Conservation (phyloP, 2,888 invertebrate species). For the Andricus curvator region DNA sequence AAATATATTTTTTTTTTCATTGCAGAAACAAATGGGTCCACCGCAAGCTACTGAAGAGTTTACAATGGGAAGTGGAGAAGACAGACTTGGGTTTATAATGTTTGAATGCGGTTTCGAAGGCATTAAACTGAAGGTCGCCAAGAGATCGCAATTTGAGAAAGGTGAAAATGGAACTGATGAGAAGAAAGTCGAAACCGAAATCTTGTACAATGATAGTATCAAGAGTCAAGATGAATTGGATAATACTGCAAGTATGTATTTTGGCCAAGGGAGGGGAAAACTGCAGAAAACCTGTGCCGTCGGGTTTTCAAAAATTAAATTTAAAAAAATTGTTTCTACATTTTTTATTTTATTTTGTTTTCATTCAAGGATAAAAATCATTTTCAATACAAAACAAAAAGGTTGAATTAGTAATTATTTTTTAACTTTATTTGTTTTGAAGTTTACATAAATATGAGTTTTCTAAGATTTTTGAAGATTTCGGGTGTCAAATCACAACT, state of each 20-base stretch:
- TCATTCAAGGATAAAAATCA: too few species aligned
- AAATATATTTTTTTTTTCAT: constrained; percentile 43
- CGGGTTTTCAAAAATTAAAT: too few species aligned
- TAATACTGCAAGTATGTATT: constrained; percentile 61
- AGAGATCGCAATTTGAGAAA: constrained; percentile 89
- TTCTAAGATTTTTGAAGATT: too few species aligned
- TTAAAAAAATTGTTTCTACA: too few species aligned
- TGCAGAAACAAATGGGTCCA: constrained; percentile 68
- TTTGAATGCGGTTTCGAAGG: constrained; percentile 97
- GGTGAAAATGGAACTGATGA: constrained; percentile 83
- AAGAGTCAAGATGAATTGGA: constrained; percentile 77
- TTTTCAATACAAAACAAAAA: too few species aligned
- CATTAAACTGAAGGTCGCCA: constrained; percentile 88
- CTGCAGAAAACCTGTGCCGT: too few species aligned
- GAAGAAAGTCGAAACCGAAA: constrained; percentile 75
- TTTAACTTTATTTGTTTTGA: too few species aligned
- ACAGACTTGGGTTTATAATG: constrained; percentile 94
- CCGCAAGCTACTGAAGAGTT: constrained; percentile 79
- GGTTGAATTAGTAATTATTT: too few species aligned
- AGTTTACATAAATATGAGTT: too few species aligned
- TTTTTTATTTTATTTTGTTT: too few species aligned
- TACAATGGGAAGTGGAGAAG: constrained; percentile 79
- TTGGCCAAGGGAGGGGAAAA: neutral
- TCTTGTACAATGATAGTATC: constrained; percentile 73
- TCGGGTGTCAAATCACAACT: too few species aligned